These are phyloP conservation scores for Athene noctua DNA, from an alignment of 2,113 vertebrate species.

Conservation along the genomic window DNA sequence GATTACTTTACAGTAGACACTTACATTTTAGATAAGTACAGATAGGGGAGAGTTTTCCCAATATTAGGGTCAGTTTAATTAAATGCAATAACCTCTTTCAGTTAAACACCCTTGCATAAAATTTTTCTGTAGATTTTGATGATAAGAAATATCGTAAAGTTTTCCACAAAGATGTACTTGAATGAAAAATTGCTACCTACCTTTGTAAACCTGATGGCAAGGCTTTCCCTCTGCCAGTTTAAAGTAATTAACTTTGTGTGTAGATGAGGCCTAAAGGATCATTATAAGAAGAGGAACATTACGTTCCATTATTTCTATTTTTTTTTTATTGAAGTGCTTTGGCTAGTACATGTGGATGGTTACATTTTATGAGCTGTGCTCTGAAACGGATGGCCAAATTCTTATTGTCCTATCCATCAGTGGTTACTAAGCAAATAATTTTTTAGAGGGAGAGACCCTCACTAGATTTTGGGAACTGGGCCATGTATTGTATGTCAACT, in stretches of 20 bases:
- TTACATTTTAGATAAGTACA: slow-evolving; percentile 8
- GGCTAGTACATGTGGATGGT: neutral
- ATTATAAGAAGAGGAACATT: slow-evolving; percentile 25
- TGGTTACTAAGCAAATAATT: neutral
- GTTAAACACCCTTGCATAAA: neutral
- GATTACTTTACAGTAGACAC: neutral
- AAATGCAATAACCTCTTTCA: slow-evolving; percentile 22
- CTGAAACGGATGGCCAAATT: neutral
- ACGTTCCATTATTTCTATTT: slow-evolving; percentile 14
- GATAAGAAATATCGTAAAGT: neutral
- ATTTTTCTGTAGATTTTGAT: slow-evolving; percentile 24
- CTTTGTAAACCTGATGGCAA: slow-evolving; percentile 12
- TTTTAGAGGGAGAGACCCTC: neutral
- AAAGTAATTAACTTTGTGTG: slow-evolving; percentile 30
- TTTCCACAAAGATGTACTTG: slow-evolving; percentile 20
- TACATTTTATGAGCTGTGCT: neutral
- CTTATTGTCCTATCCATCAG: neutral
- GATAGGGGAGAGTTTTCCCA: slow-evolving; percentile 3
- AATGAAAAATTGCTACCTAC: slow-evolving; percentile 26
- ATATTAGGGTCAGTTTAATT: slow-evolving; percentile 47
- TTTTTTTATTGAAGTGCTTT: neutral
- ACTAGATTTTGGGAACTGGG: neutral
- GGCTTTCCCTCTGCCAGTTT: neutral
- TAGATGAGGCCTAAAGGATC: slow-evolving; percentile 34
- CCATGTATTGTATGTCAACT: neutral